Evolutionary conservation across 2,113 vertebrate genomes (phyloP).

Genomic region (Monarcha castaneiventris): DNA sequence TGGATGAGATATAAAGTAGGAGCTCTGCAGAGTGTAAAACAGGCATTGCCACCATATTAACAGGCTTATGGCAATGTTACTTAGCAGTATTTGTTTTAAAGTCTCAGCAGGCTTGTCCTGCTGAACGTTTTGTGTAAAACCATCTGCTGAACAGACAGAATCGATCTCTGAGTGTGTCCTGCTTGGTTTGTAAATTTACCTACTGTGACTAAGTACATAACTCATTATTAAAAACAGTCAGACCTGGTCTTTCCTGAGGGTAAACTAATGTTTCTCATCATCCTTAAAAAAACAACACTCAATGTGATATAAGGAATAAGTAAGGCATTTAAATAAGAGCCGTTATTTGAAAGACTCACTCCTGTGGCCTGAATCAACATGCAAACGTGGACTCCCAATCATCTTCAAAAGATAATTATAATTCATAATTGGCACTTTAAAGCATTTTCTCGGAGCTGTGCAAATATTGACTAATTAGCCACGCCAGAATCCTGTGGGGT

Average conservation of each 20-base stretch:
- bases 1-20: constrained; percentile 12
- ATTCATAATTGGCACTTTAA: constrained; percentile 42
- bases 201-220: constrained; percentile 52
- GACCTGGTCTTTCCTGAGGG: constrained; percentile 45
- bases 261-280: constrained; percentile 39
- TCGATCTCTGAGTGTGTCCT: constrained; percentile 18
- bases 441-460: background rate
- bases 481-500: background rate
- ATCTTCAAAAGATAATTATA: constrained; percentile 37
- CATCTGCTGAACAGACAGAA: constrained; percentile 53
- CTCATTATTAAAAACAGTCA: constrained; percentile 64
- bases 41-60: constrained; percentile 37
- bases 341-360: background rate
- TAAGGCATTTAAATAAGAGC: constrained; percentile 20
- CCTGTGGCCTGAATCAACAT: constrained; percentile 2
- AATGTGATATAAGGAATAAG: background rate
- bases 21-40: constrained; percentile 21
- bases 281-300: background rate
- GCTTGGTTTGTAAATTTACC: constrained; percentile 51
- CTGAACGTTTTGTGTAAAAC: constrained; percentile 24
- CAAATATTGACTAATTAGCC: constrained; percentile 56
- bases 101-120: constrained; percentile 35
- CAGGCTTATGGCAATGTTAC: constrained; percentile 38
- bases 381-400: background rate
- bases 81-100: constrained; percentile 48